Base-by-base conservation (phyloP, 2,888 invertebrate genomes). In the Sialis lutaria region DNA sequence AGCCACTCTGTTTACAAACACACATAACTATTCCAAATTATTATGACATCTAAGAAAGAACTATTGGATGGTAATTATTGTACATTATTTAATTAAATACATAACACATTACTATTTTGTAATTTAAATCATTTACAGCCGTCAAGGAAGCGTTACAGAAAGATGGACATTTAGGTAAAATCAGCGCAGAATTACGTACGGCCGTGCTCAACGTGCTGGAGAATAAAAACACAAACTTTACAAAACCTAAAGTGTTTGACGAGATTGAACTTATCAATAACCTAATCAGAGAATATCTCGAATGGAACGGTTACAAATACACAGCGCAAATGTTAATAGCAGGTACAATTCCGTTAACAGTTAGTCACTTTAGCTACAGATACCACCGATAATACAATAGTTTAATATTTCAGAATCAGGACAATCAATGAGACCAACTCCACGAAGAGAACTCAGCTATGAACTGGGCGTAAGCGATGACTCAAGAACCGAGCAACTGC, bases 301-400 rank as follows among this genome's bases (percentile, higher is more conserved):
- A 74, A 52, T 82, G 81, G 81, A 79, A 79, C 54, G 81, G 79
- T 1, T 82, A 80, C 54, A 64, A 77, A 31, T 80, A 80, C 53
- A 74, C 78, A 0, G 64, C 64, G 48, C 63, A 65, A 57, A 56
- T 65, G 48, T 52, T 67, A 48, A 54, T 58, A 13, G 58, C 63
- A 50, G 65, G 65, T 64, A 46, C 42, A 32, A 34, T 10, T 8
- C 6, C n/a, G 6, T 7, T 6, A 40, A 40, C 13, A 7, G 10
- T 10, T 9, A 40, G 41, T 9, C 10, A 54, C 44, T 9, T 8
- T 41, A 37, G 5, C 8, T 30, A 4, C 7, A 9, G 9, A 33
- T 33, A 32, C 32, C 5, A 30, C 6, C 9, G 33, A 43, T 7
- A 46, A 35, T 35, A 31, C 31, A 30, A 42, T 22, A 35, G n/a